Evolutionary conservation across 2,888 invertebrate genomes (phyloP).

Genomic region (Junonia oenone): DNA sequence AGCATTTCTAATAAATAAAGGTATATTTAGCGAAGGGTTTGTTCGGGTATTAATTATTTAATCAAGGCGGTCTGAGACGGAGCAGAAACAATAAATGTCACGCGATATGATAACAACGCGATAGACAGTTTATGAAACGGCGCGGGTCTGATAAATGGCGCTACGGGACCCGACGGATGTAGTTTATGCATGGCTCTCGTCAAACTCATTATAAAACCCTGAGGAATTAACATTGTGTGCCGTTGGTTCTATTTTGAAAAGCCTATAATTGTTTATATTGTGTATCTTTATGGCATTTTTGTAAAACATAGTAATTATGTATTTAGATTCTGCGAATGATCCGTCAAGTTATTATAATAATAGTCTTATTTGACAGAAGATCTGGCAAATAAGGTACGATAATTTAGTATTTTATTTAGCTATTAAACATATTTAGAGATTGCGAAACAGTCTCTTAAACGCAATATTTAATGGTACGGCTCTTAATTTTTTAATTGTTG

Average conservation of each 20-base stretch:
- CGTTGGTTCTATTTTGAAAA: conserved; percentile 6
- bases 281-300: no score
- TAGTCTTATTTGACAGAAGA: no score
- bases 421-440: no score
- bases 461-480: no score
- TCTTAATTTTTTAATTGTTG: neutral
- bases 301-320: no score
- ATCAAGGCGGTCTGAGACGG: conserved; percentile 43
- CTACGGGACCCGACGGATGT: conserved; percentile 35
- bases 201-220: conserved; percentile 16
- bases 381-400: no score
- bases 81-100: conserved; percentile 64
- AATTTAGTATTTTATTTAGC: no score
- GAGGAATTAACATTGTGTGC: conserved; percentile 7
- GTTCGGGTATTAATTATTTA: conserved; percentile 46
- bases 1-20: neutral
- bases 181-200: conserved; percentile 20
- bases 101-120: conserved; percentile 63
- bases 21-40: conserved; percentile 3
- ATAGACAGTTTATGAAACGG: conserved; percentile 65
- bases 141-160: conserved; percentile 59
- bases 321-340: no score
- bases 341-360: no score
- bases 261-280: neutral
- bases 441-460: no score